Conservation (phyloP, 2,888 invertebrate species). For the Pristionchus arcanus region DNA sequence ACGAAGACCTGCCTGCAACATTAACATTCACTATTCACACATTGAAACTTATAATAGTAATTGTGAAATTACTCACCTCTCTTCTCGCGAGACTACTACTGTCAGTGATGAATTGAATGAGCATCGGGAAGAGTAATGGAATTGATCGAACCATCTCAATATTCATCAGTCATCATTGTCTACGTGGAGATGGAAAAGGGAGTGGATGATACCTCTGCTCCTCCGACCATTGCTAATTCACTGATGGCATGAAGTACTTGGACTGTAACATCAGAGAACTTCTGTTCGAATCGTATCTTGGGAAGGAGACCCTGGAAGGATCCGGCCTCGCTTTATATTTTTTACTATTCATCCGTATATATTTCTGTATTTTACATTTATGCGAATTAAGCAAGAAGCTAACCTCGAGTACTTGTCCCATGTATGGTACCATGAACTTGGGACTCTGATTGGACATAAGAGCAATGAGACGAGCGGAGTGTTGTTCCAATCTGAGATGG, state of each 20-base stretch:
- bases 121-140: slow-evolving; percentile 90
- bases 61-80: slow-evolving; percentile 83
- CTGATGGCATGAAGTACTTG: slow-evolving; percentile 95
- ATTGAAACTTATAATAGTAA: neutral
- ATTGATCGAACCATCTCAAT: slow-evolving; percentile 90
- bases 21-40: neutral
- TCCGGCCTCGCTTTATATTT: neutral
- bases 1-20: slow-evolving; percentile 87
- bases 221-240: slow-evolving; percentile 87
- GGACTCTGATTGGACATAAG: slow-evolving; percentile 95
- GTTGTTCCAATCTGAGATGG: slow-evolving; percentile 87
- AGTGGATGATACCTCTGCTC: slow-evolving; percentile 80
- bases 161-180: neutral
- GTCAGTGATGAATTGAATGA: slow-evolving; percentile 95
- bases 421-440: slow-evolving; percentile 93
- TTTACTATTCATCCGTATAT: no score
- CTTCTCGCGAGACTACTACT: slow-evolving; percentile 95
- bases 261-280: slow-evolving; percentile 93
- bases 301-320: slow-evolving; percentile 83
- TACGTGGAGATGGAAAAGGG: no score
- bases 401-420: slow-evolving; percentile 91
- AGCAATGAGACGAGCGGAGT: slow-evolving; percentile 95
- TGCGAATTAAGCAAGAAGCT: no score
- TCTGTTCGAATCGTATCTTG: slow-evolving; percentile 68
- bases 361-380: no score